Percentiles rank a stretch among this genome's conserved stretches.
phyloP scores from a whole-genome alignment of 2,888 invertebrate species.

The Thymelicus lineola region DNA sequence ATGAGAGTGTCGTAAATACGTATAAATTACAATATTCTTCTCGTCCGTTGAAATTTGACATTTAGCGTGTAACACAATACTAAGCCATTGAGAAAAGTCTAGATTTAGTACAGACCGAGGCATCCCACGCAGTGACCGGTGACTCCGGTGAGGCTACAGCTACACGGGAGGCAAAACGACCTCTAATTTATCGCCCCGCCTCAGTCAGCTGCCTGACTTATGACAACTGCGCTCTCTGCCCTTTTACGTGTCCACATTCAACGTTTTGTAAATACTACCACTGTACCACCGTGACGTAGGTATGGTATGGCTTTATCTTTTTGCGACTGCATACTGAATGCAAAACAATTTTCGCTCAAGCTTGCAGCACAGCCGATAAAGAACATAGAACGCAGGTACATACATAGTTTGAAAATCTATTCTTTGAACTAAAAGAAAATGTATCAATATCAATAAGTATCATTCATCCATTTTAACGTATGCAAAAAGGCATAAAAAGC shows the following conservation, averaged over 20 bases:
- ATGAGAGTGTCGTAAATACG: constrained; percentile 22
- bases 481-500: not conserved
- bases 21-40: constrained; percentile 21
- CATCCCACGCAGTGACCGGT: constrained; percentile 52
- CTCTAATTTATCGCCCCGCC: constrained; percentile 60
- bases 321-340: constrained; percentile 17
- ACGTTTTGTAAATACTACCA: constrained; percentile 45
- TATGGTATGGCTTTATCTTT: constrained; percentile 37
- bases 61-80: constrained; percentile 47
- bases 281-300: constrained; percentile 37
- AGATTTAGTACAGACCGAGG: constrained; percentile 51
- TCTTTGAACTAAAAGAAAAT: no score
- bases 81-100: constrained; percentile 49
- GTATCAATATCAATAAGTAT: no score
- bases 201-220: constrained; percentile 63
- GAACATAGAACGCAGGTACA: not conserved
- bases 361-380: not conserved
- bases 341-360: not conserved
- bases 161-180: constrained; percentile 51
- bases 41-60: constrained; percentile 33
- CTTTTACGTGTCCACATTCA: constrained; percentile 53
- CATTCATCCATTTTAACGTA: no score
- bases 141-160: constrained; percentile 9
- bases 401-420: no score
- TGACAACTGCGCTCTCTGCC: constrained; percentile 55